A percentile compares a stretch with the other conserved stretches of the same genome.
These are phyloP conservation scores for Noctuana brunneofusca DNA, from an alignment of 2,888 invertebrate genomes.

Conservation along the genomic window DNA sequence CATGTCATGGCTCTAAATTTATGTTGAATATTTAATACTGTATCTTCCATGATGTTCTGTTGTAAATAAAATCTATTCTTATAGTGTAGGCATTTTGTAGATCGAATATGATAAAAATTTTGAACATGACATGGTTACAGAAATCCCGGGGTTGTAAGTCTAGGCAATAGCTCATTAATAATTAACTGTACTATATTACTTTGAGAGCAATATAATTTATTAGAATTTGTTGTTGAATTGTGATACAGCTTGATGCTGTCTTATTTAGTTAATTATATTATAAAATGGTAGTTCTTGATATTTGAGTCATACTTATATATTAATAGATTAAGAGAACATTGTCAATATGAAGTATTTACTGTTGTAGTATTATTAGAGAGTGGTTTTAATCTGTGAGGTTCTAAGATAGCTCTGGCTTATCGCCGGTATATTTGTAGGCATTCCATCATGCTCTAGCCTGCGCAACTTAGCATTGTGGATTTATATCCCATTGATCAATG, in stretches of 20 bases:
- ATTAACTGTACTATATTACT: constrained; percentile 57
- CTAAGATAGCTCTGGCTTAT: not conserved
- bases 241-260: constrained; percentile 75
- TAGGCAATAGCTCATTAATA: constrained; percentile 77
- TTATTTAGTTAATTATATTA: constrained; percentile 56
- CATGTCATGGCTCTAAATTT: constrained; percentile 62
- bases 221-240: constrained; percentile 64
- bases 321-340: constrained; percentile 64
- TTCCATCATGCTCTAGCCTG: too few relatives aligned
- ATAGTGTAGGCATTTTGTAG: constrained; percentile 49
- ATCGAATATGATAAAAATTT: constrained; percentile 42
- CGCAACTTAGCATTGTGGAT: too few relatives aligned
- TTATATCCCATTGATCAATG: too few relatives aligned
- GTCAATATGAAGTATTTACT: constrained; percentile 59
- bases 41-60: constrained; percentile 50
- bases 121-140: constrained; percentile 72
- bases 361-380: constrained; percentile 58
- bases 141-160: constrained; percentile 78
- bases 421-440: not conserved
- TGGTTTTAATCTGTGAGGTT: constrained; percentile 9
- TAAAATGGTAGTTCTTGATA: constrained; percentile 64
- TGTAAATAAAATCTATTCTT: constrained; percentile 66
- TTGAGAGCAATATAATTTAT: constrained; percentile 67
- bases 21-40: constrained; percentile 37
- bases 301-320: constrained; percentile 56